Conservation (phyloP, 2,888 invertebrate species). For the Lasioglossum marginatum region DNA sequence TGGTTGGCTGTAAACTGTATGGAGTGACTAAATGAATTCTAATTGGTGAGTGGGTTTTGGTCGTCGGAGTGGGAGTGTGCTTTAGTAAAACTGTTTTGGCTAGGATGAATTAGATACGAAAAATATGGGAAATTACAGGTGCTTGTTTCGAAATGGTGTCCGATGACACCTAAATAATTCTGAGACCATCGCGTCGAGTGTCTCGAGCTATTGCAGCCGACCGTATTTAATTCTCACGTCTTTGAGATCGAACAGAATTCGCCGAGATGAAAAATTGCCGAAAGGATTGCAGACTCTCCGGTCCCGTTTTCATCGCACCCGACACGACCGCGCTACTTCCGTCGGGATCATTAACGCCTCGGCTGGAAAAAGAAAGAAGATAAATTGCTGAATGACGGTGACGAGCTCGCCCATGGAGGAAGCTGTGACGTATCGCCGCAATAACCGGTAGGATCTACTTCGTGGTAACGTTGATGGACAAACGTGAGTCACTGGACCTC, state of each 20-base stretch:
- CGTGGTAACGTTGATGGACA: conserved; percentile 51
- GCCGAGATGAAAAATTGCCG: background rate
- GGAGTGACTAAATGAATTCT: too few species aligned
- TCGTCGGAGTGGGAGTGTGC: too few species aligned
- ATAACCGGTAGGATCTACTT: conserved; percentile 50
- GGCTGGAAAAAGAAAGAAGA: conserved; percentile 12
- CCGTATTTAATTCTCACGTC: too few species aligned
- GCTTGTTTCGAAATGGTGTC: too few species aligned
- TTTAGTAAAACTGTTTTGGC: too few species aligned
- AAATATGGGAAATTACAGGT: too few species aligned
- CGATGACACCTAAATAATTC: too few species aligned
- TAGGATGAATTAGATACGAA: too few species aligned
- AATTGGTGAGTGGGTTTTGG: too few species aligned
- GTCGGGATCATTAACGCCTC: conserved; percentile 7
- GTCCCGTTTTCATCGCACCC: background rate
- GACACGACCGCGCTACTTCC: background rate
- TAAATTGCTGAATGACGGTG: conserved; percentile 43
- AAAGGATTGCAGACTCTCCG: background rate
- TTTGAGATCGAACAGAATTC: background rate
- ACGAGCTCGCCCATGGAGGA: conserved; percentile 40
- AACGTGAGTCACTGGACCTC: conserved; percentile 37
- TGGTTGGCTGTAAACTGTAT: too few species aligned
- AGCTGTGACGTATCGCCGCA: conserved; percentile 49
- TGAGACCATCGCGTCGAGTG: too few species aligned
- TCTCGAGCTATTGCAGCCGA: too few species aligned